Evolutionary conservation across 2,797 vertebrate species (phyloP).

Genomic region (Silurus aristotelis): DNA sequence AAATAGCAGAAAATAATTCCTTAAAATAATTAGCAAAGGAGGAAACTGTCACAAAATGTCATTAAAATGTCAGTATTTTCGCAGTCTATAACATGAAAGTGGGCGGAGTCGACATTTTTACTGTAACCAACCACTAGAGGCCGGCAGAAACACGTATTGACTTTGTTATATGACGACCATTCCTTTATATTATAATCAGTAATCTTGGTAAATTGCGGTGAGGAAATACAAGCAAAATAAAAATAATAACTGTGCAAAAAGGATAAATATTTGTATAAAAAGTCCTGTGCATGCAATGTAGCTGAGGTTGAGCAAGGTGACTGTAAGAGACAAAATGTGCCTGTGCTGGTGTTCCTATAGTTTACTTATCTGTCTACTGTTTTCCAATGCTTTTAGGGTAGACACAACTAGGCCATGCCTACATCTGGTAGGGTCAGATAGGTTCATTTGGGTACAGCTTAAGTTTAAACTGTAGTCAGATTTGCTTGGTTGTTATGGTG

Average conservation of each 20-base stretch:
- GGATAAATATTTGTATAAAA: neutral
- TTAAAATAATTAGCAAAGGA: too few species aligned
- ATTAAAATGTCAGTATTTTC: too few species aligned
- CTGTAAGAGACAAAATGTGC: neutral
- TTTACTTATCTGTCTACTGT: neutral
- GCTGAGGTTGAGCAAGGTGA: neutral
- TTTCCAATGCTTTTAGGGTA: neutral
- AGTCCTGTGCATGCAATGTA: neutral
- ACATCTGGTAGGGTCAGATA: neutral
- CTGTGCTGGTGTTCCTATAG: neutral
- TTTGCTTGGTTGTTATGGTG: neutral
- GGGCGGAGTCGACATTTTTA: too few species aligned
- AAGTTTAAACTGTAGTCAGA: neutral
- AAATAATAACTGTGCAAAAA: neutral
- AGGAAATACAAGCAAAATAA: neutral
- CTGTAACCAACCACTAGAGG: too few species aligned
- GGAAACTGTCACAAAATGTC: too few species aligned
- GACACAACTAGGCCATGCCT: neutral
- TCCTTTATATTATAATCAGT: too few species aligned
- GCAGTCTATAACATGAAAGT: too few species aligned
- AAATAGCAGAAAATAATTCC: too few species aligned
- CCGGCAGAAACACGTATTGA: too few species aligned
- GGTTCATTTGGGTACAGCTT: neutral
- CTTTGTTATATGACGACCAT: too few species aligned
- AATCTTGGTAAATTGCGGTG: neutral